Evolutionary conservation across 2,113 vertebrate genomes (phyloP), one percentile per base, ranked within the genome.

Genomic region (Colinus virginianus): DNA sequence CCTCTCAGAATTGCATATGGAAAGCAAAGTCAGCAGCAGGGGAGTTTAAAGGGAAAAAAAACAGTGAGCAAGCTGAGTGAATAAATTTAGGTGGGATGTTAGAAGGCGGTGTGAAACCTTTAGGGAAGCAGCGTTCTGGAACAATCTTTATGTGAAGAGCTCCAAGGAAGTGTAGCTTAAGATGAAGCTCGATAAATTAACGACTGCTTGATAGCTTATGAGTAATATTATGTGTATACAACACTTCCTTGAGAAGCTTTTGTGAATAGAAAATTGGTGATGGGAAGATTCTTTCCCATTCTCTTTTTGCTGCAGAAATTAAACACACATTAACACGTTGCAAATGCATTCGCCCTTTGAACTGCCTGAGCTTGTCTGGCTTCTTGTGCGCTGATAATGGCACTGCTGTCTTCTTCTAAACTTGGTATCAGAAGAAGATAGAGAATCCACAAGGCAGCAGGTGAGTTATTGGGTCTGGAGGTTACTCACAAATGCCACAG

Each of bases 231-330:
- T 70, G 10, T 89, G 43, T 87, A 59, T 85, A 25, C 25, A 85
- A 55, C 28, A 53, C 46, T 95, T 94, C 87, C 74, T 71, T 87
- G 74, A 90, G 81, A 58, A 87, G 23, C n/a, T 82, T 84, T 11
- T n/a, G 84, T 61, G 76, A 87, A 61, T 4, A 75, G 45, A 88
- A 90, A 80, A 75, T 18, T 59, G 14, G 3, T 84, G 48, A 34
- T 78, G 51, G 66, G 82, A 86, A 78, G 68, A 84, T 81, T 19
- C n/a, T 64, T 91, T 96, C 83, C 53, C 26, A 1, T 91, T 90
- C 61, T 68, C 20, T 75, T 86, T 88, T 84, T 81, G 36, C 81
- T 89, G 69, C 56, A 75, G 61, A 84, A 78, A 78, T 88, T 32
- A 88, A 90, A 71, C 32, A 67, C 7, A 2, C 6, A 5, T 46